phyloP scores from a whole-genome alignment of 2,797 vertebrate genomes.

The Sebastes goodei region DNA sequence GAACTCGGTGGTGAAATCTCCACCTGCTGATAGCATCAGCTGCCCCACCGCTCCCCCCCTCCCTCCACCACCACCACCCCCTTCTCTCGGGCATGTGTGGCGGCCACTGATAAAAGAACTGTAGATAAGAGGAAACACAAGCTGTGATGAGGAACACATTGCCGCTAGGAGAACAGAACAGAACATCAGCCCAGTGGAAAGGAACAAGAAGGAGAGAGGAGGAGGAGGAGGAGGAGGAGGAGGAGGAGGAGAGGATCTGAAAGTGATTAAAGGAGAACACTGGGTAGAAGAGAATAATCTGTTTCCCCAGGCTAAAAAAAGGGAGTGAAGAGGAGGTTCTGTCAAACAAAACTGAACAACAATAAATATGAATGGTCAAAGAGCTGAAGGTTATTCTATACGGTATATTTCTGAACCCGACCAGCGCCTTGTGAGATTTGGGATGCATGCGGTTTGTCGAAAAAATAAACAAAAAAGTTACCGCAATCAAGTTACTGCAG shows the following conservation, averaged over 20 bases:
- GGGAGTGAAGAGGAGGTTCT: constrained; percentile 5
- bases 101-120: constrained; percentile 72
- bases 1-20: constrained; percentile 73
- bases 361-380: constrained; percentile 22
- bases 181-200: constrained; percentile 50
- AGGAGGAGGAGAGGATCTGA: constrained; percentile 17
- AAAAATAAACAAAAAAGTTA: background rate
- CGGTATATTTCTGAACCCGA: constrained; percentile 6
- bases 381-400: constrained; percentile 23
- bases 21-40: constrained; percentile 81
- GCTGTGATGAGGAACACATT: constrained; percentile 77
- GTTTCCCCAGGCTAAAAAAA: constrained; percentile 12
- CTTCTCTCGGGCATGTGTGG: constrained; percentile 71
- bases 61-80: background rate
- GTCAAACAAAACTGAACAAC: constrained; percentile 31
- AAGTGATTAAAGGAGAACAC: constrained; percentile 43
- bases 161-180: constrained; percentile 53
- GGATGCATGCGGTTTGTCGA: constrained; percentile 14
- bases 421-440: constrained; percentile 5
- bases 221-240: background rate
- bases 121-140: constrained; percentile 80
- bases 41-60: constrained; percentile 26
- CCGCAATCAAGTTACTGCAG: constrained; percentile 27
- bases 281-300: constrained; percentile 1
- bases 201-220: constrained; percentile 7